Evolutionary conservation across 1,140 invertebrate genomes (phyloP).

Genomic region (Brachionus angularis): DNA sequence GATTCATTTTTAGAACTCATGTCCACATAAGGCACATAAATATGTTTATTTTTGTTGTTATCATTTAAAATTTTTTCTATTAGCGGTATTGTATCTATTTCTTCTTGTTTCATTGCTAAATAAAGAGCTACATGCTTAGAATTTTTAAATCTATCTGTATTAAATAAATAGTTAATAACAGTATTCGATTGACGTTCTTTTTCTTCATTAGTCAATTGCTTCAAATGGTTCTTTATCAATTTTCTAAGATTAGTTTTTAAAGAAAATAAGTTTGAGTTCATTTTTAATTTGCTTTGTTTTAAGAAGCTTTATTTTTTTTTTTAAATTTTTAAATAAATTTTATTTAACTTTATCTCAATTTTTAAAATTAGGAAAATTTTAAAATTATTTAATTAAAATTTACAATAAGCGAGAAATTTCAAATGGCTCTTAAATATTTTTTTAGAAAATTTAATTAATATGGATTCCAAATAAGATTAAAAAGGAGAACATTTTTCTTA

Average conservation of each 20-base stretch:
- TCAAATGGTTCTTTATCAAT: background rate
- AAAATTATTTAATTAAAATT: too few species aligned
- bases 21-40: conserved; percentile 35
- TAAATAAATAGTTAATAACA: conserved; percentile 14
- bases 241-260: conserved; percentile 30
- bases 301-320: background rate
- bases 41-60: background rate
- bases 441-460: too few species aligned
- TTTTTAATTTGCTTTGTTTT: too few species aligned
- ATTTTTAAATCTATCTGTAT: background rate
- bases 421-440: too few species aligned
- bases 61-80: conserved; percentile 16
- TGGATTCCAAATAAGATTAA: too few species aligned
- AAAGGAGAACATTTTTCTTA: too few species aligned
- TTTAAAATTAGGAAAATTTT: too few species aligned
- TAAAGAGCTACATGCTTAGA: conserved; percentile 32
- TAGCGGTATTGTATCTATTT: conserved; percentile 32
- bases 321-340: background rate
- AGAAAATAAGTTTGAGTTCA: conserved; percentile 11
- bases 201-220: background rate
- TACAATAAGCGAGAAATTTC: too few species aligned
- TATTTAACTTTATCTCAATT: too few species aligned
- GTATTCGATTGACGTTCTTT: conserved; percentile 12
- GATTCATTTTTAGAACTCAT: background rate
- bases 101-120: conserved; percentile 41